phyloP scores from a whole-genome alignment of 2,888 invertebrate genomes.

The Notocelia uddmanniana region DNA sequence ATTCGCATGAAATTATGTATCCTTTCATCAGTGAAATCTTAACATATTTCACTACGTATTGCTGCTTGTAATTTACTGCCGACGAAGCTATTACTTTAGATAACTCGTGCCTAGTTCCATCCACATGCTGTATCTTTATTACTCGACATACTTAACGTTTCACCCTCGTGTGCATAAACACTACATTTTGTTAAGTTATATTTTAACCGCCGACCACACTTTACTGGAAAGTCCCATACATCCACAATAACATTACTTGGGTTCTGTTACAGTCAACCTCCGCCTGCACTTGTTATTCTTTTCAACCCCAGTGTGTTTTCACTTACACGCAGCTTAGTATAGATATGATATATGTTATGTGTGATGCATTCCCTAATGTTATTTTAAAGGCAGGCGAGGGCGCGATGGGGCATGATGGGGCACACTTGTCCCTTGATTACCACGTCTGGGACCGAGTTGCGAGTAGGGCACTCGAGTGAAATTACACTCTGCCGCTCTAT shows the following conservation, averaged over 20 bases:
- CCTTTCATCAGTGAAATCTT: slow-evolving; percentile 26
- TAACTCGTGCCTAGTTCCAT: slow-evolving; percentile 21
- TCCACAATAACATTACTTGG: slow-evolving; percentile 30
- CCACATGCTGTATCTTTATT: slow-evolving; percentile 20
- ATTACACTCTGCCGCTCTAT: slow-evolving; percentile 71
- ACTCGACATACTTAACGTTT: slow-evolving; percentile 18
- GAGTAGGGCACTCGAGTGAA: slow-evolving; percentile 76
- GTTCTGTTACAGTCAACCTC: slow-evolving; percentile 23
- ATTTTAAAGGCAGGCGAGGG: slow-evolving; percentile 63
- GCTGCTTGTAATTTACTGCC: slow-evolving; percentile 27
- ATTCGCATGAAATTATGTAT: slow-evolving; percentile 31
- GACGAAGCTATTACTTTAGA: slow-evolving; percentile 20
- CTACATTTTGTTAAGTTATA: slow-evolving; percentile 16
- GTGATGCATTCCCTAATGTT: slow-evolving; percentile 57
- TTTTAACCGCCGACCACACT: slow-evolving; percentile 23
- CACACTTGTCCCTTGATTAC: slow-evolving; percentile 68
- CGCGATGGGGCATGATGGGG: slow-evolving; percentile 53
- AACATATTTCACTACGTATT: slow-evolving; percentile 28
- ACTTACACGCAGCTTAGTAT: slow-evolving; percentile 26
- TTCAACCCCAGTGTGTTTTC: slow-evolving; percentile 37
- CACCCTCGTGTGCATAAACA: slow-evolving; percentile 5
- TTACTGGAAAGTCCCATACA: slow-evolving; percentile 18
- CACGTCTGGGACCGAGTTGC: slow-evolving; percentile 58
- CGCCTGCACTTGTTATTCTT: slow-evolving; percentile 41
- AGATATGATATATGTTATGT: slow-evolving; percentile 37